Evolutionary conservation across 1,140 invertebrate species (phyloP).

Genomic region (Caligus rogercresseyi): DNA sequence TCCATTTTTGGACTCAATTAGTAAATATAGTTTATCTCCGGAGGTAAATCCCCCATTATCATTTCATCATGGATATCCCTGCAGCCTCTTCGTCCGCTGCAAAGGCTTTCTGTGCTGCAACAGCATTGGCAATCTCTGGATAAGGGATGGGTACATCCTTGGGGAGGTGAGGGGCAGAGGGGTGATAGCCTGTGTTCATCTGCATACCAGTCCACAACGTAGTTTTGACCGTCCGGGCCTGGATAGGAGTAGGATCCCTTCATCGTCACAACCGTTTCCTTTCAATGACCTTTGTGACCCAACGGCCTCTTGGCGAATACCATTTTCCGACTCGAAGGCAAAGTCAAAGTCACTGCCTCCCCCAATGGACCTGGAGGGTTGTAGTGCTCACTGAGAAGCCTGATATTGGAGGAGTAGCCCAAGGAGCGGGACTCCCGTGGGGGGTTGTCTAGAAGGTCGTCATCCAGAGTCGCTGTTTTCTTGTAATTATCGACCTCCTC

Average conservation of each 20-base stretch:
- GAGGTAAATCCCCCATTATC: too few relatives aligned
- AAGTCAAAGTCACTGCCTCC: slow-evolving; percentile 16
- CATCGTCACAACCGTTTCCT: slow-evolving; percentile 8
- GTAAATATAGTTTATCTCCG: too few relatives aligned
- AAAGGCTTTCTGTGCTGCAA: background rate
- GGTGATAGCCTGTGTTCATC: slow-evolving; percentile 42
- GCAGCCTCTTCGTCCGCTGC: slow-evolving; percentile 2
- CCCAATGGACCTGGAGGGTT: background rate
- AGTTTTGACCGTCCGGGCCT: slow-evolving; percentile 30
- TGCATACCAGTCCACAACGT: slow-evolving; percentile 42
- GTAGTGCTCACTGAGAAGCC: background rate
- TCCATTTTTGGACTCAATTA: too few relatives aligned
- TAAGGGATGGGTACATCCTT: background rate
- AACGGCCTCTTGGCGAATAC: slow-evolving; percentile 12
- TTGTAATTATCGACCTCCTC: too few relatives aligned
- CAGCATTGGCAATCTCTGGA: slow-evolving; percentile 17
- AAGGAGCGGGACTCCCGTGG: background rate
- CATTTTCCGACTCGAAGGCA: slow-evolving; percentile 15
- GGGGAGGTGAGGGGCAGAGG: slow-evolving; percentile 31
- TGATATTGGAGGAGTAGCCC: background rate
- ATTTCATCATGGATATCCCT: background rate
- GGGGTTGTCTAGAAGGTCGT: too few relatives aligned
- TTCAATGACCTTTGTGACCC: background rate
- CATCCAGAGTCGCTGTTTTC: too few relatives aligned
- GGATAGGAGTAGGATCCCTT: slow-evolving; percentile 11